These are phyloP conservation scores for Nymphicus hollandicus DNA, from an alignment of 2,113 vertebrate genomes.

Conservation along the genomic window DNA sequence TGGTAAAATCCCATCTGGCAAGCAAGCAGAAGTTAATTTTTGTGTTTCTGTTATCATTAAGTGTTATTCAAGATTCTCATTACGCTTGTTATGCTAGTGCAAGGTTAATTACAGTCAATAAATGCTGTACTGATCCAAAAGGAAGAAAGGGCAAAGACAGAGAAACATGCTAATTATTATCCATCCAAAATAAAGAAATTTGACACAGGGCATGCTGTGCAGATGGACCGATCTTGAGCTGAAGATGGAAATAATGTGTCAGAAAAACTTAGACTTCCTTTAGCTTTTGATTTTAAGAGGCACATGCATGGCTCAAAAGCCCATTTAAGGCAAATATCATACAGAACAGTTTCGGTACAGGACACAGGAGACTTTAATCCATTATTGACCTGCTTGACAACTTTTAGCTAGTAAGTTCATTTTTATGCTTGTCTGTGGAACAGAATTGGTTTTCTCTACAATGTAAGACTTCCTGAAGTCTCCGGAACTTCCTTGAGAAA, in stretches of 20 bases:
- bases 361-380: not conserved
- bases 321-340: not conserved
- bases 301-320: not conserved
- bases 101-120: conserved; percentile 65
- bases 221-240: conserved; percentile 20
- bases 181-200: conserved; percentile 1
- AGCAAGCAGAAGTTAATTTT: conserved; percentile 13
- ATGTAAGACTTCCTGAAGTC: not conserved
- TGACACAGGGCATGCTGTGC: not conserved
- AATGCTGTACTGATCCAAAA: conserved; percentile 23
- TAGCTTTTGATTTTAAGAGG: not conserved
- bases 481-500: not conserved
- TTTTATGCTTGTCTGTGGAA: not conserved
- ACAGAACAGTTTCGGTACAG: not conserved
- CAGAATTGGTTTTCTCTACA: not conserved
- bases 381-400: not conserved
- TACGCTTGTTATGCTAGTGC: conserved; percentile 38
- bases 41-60: conserved; percentile 46
- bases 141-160: conserved; percentile 26
- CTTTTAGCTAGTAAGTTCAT: not conserved
- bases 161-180: conserved; percentile 46
- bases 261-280: not conserved
- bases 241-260: not conserved
- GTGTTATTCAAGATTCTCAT: conserved; percentile 46
- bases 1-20: conserved; percentile 52